Evolutionary conservation across 53 echinoderm and acorn worm genomes (phyloP).

Genomic region (Antedon mediterranea): DNA sequence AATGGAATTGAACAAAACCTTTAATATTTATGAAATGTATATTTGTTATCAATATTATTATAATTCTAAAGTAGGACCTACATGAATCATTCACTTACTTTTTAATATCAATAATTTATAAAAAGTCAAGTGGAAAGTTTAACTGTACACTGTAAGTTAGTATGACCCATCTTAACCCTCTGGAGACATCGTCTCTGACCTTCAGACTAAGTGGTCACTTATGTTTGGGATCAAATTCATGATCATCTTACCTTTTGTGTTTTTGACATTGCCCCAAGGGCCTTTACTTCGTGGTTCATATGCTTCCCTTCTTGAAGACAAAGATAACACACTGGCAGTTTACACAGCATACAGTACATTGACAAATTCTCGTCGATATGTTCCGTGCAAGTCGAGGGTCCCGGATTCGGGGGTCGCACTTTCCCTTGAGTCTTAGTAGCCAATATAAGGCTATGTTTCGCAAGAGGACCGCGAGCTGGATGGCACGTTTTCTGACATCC

Average conservation of each 20-base stretch:
- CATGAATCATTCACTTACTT: no score
- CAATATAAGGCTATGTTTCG: slow-evolving; percentile 77
- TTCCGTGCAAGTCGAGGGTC: slow-evolving; percentile 75
- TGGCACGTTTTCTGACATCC: slow-evolving; percentile 83
- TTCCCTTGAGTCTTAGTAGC: slow-evolving; percentile 28
- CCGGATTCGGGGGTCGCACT: slow-evolving; percentile 17
- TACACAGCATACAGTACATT: slow-evolving; percentile 92
- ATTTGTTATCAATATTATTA: no score
- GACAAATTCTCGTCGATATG: slow-evolving; percentile 80
- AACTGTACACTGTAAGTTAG: no score
- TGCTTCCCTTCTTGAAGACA: slow-evolving; percentile 98
- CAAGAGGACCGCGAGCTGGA: slow-evolving; percentile 81
- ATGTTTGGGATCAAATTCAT: neutral
- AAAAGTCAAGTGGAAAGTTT: no score
- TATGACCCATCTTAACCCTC: no score
- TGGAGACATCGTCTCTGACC: no score
- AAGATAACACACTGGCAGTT: slow-evolving; percentile 90
- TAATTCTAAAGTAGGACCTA: no score
- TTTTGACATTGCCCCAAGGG: slow-evolving; percentile 98
- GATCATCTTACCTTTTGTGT: slow-evolving; percentile 57
- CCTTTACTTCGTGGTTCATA: slow-evolving; percentile 86
- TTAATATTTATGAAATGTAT: no score
- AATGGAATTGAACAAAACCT: no score
- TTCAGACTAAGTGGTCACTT: no score
- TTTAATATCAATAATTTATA: no score